Conservation (phyloP, 64 coral and sea anemone genomes). For the Montipora cactus region DNA sequence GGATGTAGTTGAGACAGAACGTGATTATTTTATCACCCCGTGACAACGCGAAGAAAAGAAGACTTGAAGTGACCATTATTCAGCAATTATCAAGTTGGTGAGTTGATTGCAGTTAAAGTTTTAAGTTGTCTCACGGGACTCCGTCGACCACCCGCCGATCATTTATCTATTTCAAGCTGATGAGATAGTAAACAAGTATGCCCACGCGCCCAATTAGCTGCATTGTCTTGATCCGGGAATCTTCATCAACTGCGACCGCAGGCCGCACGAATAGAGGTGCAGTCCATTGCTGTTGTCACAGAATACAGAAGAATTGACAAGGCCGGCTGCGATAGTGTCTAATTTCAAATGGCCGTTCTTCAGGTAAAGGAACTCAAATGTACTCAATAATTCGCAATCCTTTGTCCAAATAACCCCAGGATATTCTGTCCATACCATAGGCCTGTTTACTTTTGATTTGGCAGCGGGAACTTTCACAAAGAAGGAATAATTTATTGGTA, state of each 20-base stretch:
- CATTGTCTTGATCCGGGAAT: slow-evolving; percentile 81
- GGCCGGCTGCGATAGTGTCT: slow-evolving; percentile 38
- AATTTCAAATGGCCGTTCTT: slow-evolving; percentile 86
- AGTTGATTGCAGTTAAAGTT: slow-evolving; percentile 37
- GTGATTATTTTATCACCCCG: background rate
- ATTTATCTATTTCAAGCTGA: slow-evolving; percentile 90
- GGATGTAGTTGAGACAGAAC: background rate
- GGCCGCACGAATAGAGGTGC: slow-evolving; percentile 72
- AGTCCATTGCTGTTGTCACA: slow-evolving; percentile 15
- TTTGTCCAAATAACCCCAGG: slow-evolving; percentile 42
- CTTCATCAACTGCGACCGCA: slow-evolving; percentile 71
- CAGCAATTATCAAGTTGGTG: slow-evolving; percentile 67
- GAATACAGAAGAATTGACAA: slow-evolving; percentile 56
- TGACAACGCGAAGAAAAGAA: slow-evolving; percentile 6
- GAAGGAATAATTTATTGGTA: slow-evolving; percentile 51
- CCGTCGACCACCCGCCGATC: slow-evolving; percentile 58
- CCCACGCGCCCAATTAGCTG: slow-evolving; percentile 62
- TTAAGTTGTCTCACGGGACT: slow-evolving; percentile 53
- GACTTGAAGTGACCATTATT: slow-evolving; percentile 67
- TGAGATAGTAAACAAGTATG: slow-evolving; percentile 86
- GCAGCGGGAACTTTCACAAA: slow-evolving; percentile 20
- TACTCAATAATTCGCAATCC: slow-evolving; percentile 34
- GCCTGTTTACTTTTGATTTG: slow-evolving; percentile 40
- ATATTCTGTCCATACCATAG: slow-evolving; percentile 19
- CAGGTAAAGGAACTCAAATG: slow-evolving; percentile 76